Evolutionary conservation across 2,888 invertebrate species (phyloP), one percentile per base, ranked within the genome.

Genomic region (Alviniconcha strummeri): DNA sequence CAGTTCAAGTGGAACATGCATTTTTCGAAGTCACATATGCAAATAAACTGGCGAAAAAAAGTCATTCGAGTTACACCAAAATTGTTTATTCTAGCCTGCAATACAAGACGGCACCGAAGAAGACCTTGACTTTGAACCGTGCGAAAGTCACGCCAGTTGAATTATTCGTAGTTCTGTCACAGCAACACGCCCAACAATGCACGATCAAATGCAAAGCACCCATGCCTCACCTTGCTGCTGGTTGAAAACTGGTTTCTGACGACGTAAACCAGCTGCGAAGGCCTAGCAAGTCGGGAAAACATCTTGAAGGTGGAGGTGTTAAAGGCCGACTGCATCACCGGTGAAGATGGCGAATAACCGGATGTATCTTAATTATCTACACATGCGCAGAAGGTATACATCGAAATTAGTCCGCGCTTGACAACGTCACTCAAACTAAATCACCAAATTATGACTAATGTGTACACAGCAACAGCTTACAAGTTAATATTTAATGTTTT

Each of bases 281-380:
- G 90, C 84, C 88, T 88, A 67, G 88, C 84, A 72, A 91, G 81
- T 75, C 91, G 85, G 13, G 91, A 90, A 85, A 91, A 89, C 91
- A 91, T 91, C 80, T 74, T 88, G 36, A 36, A n/a, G 64, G 8
- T 78, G 64, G 6, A 13, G 15, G 57, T 56, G 13, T 57, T 57
- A 36, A 15, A 19, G 7, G 19, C 77, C 57, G n/a, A 64, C 78
- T 7, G 19, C 36, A 17, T 64, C 15, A 52, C 36, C 57, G 36
- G 15, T 55, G 55, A 72, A 71, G 72, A 75, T 72, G 57, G 69
- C 75, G 54, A 80, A 57, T 79, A 85, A 79, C 71, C 55, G 82
- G 82, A 85, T 78, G 84, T 82, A n/a, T 60, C 4, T 60, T 60
- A 57, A 13, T 60, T 57, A 8, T 5, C 19, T 56, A 64, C 1